Evolutionary conservation across 2,888 invertebrate species (phyloP), one percentile per base, ranked within the genome.

Genomic region (Dryococelus australis): DNA sequence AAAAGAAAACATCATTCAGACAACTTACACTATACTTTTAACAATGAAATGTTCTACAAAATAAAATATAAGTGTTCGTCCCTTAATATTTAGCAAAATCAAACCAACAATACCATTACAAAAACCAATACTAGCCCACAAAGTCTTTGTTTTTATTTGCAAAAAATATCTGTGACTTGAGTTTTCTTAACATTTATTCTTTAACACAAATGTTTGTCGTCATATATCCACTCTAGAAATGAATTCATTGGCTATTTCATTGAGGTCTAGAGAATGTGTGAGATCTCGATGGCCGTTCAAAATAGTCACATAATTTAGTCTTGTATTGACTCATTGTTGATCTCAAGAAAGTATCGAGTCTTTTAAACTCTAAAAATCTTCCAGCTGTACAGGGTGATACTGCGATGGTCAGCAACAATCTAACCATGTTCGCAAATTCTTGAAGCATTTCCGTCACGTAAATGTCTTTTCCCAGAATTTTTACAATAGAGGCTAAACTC

Each of bases 221-320:
- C 12, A 0, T 28, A 80, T 80, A 20, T 80, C n/a, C 24, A 16
- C 80, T n/a, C 80, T 20, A n/a, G 80, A 80, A 80, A 80, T 80
- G 4, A 80, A 80, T n/a, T 80, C 80, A 80, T 80, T 80, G 80
- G 80, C 80, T n/a, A 80, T 16, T 80, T 80, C 80, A 79, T 5
- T 10, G 9, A 79, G 16, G 79, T n/a, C 24, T 80, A n/a, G 10
- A 20, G n/a, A 80, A 12, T 3, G 13, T 80, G 24, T 80, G 4
- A 24, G 80, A 47, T 47, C 47, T 13, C 47, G 8, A 47, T 16
- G 47, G 47, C 47, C 2, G 47, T 47, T 47, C 47, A 47, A 47
- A 47, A 47, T 47, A n/a, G 80, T 26, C 26, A 80, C 28, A 35
- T 9, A n/a, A 80, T 12, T 80, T 80, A 80, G 80, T n/a, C 80